These are phyloP conservation scores for Luehdorfia chinensis DNA, from an alignment of 1,140 invertebrate genomes.

Conservation along the genomic window DNA sequence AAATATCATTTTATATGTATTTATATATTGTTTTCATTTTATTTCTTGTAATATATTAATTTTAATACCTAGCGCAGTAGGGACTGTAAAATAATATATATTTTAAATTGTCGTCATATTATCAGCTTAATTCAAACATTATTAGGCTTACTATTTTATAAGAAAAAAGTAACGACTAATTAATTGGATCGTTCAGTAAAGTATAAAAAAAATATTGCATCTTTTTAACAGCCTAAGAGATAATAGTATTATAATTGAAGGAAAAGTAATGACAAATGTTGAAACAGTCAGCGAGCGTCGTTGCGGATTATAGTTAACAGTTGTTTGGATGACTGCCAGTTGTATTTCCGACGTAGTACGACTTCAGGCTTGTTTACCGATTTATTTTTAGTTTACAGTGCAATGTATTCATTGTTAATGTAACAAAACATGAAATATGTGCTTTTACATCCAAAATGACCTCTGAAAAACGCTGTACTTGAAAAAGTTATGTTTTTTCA, in stretches of 20 bases:
- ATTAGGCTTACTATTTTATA: too few relatives aligned
- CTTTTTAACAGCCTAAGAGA: too few relatives aligned
- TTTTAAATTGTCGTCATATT: too few relatives aligned
- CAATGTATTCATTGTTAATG: not conserved
- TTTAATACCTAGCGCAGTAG: too few relatives aligned
- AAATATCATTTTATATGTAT: too few relatives aligned
- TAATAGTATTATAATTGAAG: not conserved
- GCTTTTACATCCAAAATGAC: not conserved
- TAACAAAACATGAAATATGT: not conserved
- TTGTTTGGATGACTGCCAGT: conserved; percentile 44
- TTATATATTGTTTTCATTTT: too few relatives aligned
- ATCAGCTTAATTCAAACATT: too few relatives aligned
- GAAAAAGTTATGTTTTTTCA: not conserved
- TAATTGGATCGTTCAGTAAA: too few relatives aligned
- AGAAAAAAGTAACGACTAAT: too few relatives aligned
- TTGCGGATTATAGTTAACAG: conserved; percentile 32
- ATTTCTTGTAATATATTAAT: too few relatives aligned
- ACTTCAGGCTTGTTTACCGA: conserved; percentile 9
- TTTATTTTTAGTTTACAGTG: conserved; percentile 9
- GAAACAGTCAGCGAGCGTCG: conserved; percentile 1
- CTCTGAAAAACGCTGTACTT: not conserved
- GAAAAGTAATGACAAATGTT: conserved; percentile 12
- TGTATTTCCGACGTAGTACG: conserved; percentile 26
- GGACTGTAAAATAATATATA: too few relatives aligned
- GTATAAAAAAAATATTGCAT: too few relatives aligned